These are phyloP conservation scores for Elmis aenea DNA, from an alignment of 2,888 invertebrate genomes.

Conservation along the genomic window DNA sequence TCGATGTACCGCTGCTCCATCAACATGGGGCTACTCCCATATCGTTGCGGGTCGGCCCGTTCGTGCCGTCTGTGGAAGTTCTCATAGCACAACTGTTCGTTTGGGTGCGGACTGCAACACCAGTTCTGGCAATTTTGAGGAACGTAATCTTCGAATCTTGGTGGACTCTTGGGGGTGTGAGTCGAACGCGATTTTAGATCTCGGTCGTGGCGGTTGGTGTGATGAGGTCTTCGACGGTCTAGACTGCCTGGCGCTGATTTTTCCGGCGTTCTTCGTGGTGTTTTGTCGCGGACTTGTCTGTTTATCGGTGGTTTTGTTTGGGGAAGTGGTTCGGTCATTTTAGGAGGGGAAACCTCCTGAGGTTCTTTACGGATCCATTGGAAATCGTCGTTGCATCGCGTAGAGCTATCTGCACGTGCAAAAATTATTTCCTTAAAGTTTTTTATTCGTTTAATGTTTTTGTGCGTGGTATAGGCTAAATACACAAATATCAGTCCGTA, in stretches of 20 bases:
- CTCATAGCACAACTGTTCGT: slow-evolving; percentile 43
- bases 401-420: slow-evolving; percentile 46
- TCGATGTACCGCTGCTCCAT: slow-evolving; percentile 34
- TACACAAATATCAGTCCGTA: too few relatives aligned
- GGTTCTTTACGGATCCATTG: slow-evolving; percentile 57
- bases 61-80: slow-evolving; percentile 58
- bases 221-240: slow-evolving; percentile 49
- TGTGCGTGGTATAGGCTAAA: too few relatives aligned
- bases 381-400: slow-evolving; percentile 62
- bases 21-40: slow-evolving; percentile 48
- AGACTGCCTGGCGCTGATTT: slow-evolving; percentile 29
- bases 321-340: slow-evolving; percentile 37
- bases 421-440: neutral
- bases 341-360: slow-evolving; percentile 25
- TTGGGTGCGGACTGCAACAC: slow-evolving; percentile 37
- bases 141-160: slow-evolving; percentile 38
- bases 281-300: slow-evolving; percentile 30
- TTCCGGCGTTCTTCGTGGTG: slow-evolving; percentile 31
- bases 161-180: slow-evolving; percentile 46
- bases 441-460: slow-evolving; percentile 1
- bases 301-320: slow-evolving; percentile 37
- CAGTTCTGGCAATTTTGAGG: slow-evolving; percentile 35
- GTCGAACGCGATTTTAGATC: slow-evolving; percentile 62
- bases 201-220: slow-evolving; percentile 54
- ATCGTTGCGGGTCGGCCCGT: slow-evolving; percentile 45